Evolutionary conservation across 2,888 invertebrate species (phyloP).

Genomic region (Euplagia quadripunctaria): DNA sequence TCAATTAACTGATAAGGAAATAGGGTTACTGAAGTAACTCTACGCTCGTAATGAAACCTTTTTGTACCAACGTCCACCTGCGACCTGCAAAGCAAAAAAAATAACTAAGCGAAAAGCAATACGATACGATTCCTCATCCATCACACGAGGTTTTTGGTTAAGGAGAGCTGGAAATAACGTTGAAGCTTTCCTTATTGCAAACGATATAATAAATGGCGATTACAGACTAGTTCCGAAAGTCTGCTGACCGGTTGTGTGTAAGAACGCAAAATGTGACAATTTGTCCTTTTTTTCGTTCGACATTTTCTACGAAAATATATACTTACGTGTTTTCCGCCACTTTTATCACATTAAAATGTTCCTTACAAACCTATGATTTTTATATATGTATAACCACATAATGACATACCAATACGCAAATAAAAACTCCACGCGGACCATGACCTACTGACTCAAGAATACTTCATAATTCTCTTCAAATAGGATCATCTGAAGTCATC

Average conservation of each 20-base stretch:
- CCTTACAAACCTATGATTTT: too few species aligned
- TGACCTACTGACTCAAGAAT: too few species aligned
- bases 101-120: conserved; percentile 24
- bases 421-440: too few species aligned
- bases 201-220: conserved; percentile 50
- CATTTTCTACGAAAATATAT: not conserved
- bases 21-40: not conserved
- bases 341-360: too few species aligned
- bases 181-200: conserved; percentile 45
- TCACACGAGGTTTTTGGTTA: conserved; percentile 36
- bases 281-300: not conserved
- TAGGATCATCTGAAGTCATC: too few species aligned
- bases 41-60: not conserved
- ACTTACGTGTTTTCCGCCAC: too few species aligned
- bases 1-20: not conserved
- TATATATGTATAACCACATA: too few species aligned
- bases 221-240: conserved; percentile 39
- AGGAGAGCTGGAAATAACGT: conserved; percentile 39
- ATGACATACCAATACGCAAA: too few species aligned
- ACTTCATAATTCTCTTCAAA: too few species aligned
- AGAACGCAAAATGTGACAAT: not conserved
- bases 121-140: conserved; percentile 40
- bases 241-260: conserved; percentile 16
- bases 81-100: conserved; percentile 20
- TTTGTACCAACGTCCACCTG: conserved; percentile 24